Percentiles rank a stretch among this genome's conserved stretches.
Conservation (phyloP, 2,113 vertebrate species). For the Cynocephalus volans region DNA sequence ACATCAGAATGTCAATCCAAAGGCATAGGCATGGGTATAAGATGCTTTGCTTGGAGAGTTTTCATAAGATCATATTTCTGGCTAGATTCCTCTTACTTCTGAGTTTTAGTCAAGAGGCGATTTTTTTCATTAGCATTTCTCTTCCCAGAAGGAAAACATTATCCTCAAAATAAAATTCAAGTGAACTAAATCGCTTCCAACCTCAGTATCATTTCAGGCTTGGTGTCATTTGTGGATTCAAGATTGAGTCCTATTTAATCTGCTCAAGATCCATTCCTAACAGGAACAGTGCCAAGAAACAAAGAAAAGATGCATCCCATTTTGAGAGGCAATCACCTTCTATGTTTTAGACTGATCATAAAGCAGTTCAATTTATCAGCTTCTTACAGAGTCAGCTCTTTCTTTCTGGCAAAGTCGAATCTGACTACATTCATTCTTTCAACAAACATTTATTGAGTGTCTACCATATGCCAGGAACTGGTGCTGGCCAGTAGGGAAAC, state of each 20-base stretch:
- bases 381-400: constrained; percentile 57
- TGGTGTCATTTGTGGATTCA: constrained; percentile 77
- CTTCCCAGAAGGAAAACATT: constrained; percentile 84
- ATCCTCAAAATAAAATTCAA: constrained; percentile 80
- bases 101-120: constrained; percentile 67
- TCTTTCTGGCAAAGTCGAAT: not conserved
- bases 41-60: constrained; percentile 80
- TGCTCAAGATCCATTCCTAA: constrained; percentile 64
- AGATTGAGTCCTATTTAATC: constrained; percentile 74
- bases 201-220: constrained; percentile 71
- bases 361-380: constrained; percentile 6
- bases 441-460: constrained; percentile 24
- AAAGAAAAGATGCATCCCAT: constrained; percentile 40
- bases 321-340: constrained; percentile 62
- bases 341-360: constrained; percentile 46
- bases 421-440: constrained; percentile 17
- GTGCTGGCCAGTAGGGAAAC: not conserved
- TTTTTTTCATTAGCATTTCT: constrained; percentile 75
- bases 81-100: constrained; percentile 76
- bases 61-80: constrained; percentile 82
- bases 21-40: constrained; percentile 62
- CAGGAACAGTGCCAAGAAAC: constrained; percentile 66
- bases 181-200: constrained; percentile 78
- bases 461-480: not conserved
- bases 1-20: constrained; percentile 73